Evolutionary conservation across 37 sponge, comb jelly and placozoan genomes (phyloP), one percentile per base, ranked within the genome.

Genomic region (Axinella damicornis): DNA sequence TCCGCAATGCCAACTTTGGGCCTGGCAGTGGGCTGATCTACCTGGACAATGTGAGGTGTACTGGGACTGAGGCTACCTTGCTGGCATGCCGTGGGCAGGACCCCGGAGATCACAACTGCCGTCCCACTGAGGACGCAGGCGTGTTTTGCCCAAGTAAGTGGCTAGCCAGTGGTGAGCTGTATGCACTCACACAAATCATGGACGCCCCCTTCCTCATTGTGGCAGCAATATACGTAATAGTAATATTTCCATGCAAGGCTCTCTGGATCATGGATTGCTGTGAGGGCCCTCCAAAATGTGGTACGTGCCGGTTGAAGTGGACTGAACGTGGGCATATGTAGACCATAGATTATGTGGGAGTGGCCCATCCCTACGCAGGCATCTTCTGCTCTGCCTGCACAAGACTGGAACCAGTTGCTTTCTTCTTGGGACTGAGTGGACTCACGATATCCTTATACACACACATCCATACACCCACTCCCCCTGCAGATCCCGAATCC

Each of bases 141-240:
- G 77, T 75, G 17, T 33, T 27, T 12, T 82, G 83, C 40, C 76
- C 76, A 57, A 14, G 76, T 75, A 15, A 31, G 76, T 28, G 24
- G 6, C 20, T 5, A 39, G 74, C 22, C 28, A 21, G 24, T 14
- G 41, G 67, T 65, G 14, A n/a, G 13, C 15, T 14, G n/a, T 25
- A 65, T 27, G 67, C 67, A 24, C n/a, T 27, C 67, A n/a, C n/a
- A n/a, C n/a, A n/a, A n/a, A n/a, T n/a, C n/a, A n/a, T n/a, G 58
- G 19, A 16, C 58, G 19, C 19, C 58, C 58, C 58, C 58, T n/a
- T n/a, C n/a, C n/a, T n/a, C n/a, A n/a, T n/a, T n/a, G n/a, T n/a
- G n/a, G n/a, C n/a, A n/a, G 70, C 6, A 65, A 22, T 65, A 65
- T 65, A 65, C n/a, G n/a, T n/a, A n/a, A n/a, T n/a, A n/a, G n/a